Conservation (phyloP, 2,797 vertebrate species). For the Sitta carolinensis region DNA sequence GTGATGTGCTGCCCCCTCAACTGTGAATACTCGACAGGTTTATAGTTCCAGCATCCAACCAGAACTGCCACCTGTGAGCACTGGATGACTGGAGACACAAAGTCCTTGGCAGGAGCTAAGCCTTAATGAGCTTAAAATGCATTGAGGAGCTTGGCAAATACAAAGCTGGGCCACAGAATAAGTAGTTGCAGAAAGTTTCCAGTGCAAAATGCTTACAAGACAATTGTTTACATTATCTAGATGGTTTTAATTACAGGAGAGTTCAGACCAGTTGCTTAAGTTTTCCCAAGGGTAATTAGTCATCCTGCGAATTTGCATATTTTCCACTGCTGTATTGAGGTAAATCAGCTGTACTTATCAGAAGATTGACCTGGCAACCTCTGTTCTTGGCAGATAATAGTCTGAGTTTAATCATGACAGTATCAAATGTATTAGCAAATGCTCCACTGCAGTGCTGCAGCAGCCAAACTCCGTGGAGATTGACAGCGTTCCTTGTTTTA, state of each 20-base stretch:
- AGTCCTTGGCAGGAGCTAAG: slow-evolving; percentile 61
- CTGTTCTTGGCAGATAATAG: background rate
- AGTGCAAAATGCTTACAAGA: slow-evolving; percentile 31
- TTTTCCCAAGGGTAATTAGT: slow-evolving; percentile 16
- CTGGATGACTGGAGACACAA: slow-evolving; percentile 49
- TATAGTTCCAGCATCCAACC: slow-evolving; percentile 10
- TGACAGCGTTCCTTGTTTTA: background rate
- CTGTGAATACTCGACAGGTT: background rate
- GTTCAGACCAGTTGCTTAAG: slow-evolving; percentile 48
- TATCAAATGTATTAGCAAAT: background rate
- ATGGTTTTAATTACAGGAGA: slow-evolving; percentile 56
- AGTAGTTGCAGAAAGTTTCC: slow-evolving; percentile 54
- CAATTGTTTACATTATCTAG: slow-evolving; percentile 65
- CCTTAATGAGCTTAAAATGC: slow-evolving; percentile 48
- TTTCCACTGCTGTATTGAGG: slow-evolving; percentile 31
- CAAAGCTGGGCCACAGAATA: slow-evolving; percentile 37
- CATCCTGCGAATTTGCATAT: slow-evolving; percentile 1
- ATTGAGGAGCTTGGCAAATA: slow-evolving; percentile 10
- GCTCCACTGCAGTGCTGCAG: background rate
- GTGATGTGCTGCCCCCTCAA: background rate
- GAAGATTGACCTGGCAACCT: slow-evolving; percentile 1
- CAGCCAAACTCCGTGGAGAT: background rate
- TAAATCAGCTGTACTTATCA: slow-evolving; percentile 19
- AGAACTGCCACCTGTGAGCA: slow-evolving; percentile 55
- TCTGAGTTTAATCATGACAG: background rate